These are phyloP conservation scores for Bombus soroeensis DNA, from an alignment of 1,140 invertebrate species.

Conservation along the genomic window DNA sequence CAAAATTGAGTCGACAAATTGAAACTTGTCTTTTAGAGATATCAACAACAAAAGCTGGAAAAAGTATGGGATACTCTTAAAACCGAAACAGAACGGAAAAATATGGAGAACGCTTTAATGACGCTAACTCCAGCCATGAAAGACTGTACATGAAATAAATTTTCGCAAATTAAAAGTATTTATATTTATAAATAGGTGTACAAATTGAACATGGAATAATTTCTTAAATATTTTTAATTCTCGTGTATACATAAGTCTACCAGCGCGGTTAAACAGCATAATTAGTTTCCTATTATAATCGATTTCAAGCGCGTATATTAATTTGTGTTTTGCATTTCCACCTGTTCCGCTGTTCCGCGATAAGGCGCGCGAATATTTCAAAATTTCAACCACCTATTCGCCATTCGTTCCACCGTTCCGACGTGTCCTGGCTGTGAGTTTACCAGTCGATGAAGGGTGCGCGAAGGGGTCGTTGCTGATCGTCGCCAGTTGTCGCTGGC, in stretches of 20 bases:
- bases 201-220: neutral
- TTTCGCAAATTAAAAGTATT: neutral
- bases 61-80: slow-evolving; percentile 83
- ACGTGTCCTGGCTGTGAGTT: neutral
- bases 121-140: slow-evolving; percentile 77
- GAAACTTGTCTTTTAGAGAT: slow-evolving; percentile 78
- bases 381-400: slow-evolving; percentile 29
- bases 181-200: neutral
- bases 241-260: neutral
- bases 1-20: neutral
- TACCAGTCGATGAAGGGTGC: slow-evolving; percentile 41
- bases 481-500: slow-evolving; percentile 62
- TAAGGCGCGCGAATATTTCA: slow-evolving; percentile 20
- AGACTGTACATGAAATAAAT: slow-evolving; percentile 70
- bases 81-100: slow-evolving; percentile 78
- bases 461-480: slow-evolving; percentile 40
- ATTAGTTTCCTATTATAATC: neutral
- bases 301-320: neutral
- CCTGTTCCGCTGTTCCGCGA: neutral
- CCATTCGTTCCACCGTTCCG: neutral
- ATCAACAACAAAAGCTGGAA: slow-evolving; percentile 85
- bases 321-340: neutral
- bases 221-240: neutral
- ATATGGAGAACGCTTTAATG: slow-evolving; percentile 77
- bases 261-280: neutral